Percentiles rank a stretch among this genome's conserved stretches.
Conservation (phyloP, 2,113 vertebrate genomes). For the Tringa solitaria region DNA sequence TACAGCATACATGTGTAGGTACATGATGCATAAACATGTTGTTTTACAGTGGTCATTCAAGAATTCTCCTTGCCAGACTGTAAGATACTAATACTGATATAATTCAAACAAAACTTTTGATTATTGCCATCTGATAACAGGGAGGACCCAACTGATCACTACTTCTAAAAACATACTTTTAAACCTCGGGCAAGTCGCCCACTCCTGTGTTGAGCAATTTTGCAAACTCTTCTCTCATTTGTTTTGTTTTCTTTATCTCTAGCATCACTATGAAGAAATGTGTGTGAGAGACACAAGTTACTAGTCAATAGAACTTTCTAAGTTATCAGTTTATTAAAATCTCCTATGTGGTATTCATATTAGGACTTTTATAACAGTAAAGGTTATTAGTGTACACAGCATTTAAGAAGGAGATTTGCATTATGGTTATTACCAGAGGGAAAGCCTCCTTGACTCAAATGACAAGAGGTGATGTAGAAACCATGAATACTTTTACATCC, state of each 20-base stretch:
- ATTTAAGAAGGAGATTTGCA: background rate
- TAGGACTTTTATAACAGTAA: background rate
- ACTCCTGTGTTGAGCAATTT: background rate
- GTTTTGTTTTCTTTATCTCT: background rate
- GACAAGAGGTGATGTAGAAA: background rate
- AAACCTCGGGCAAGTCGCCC: background rate
- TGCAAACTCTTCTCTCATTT: background rate
- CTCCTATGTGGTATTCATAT: background rate
- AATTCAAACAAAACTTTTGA: background rate
- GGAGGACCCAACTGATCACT: background rate
- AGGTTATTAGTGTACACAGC: background rate
- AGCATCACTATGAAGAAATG: background rate
- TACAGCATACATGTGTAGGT: background rate
- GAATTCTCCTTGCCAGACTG: background rate
- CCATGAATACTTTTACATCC: slow-evolving; percentile 10
- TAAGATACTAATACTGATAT: background rate
- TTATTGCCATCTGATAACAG: background rate
- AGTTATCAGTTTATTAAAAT: background rate
- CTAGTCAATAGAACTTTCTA: background rate
- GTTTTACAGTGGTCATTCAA: background rate
- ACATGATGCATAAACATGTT: background rate
- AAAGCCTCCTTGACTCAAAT: slow-evolving; percentile 1
- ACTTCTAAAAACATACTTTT: background rate
- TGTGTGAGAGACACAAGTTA: background rate
- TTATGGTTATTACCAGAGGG: background rate